phyloP scores from a whole-genome alignment of 2,797 vertebrate genomes.

The Halcyon smyrnensis region DNA sequence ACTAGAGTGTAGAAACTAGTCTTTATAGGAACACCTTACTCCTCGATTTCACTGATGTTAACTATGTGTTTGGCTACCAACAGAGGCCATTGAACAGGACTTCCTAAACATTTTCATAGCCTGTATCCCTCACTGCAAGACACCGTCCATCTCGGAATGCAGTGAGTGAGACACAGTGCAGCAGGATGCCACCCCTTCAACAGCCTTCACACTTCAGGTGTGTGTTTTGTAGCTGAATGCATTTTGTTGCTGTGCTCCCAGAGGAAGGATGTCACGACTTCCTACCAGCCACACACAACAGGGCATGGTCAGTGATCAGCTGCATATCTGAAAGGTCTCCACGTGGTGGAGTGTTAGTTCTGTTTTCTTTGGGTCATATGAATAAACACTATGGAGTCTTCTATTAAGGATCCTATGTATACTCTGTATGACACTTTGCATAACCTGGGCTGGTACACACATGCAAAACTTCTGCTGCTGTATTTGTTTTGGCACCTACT shows the following conservation, averaged over 20 bases:
- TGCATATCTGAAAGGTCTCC: background rate
- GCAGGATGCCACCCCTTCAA: background rate
- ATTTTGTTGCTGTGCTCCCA: background rate
- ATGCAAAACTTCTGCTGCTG: background rate
- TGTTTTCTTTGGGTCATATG: background rate
- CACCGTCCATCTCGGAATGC: rapidly evolving
- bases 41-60: background rate
- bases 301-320: background rate
- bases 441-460: background rate
- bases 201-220: background rate
- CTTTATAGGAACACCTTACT: rapidly evolving
- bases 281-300: background rate
- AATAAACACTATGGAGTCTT: background rate
- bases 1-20: background rate
- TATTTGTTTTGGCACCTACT: background rate
- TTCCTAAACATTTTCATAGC: background rate
- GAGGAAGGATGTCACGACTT: background rate
- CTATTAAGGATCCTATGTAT: background rate
- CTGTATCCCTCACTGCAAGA: background rate
- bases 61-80: background rate
- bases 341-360: background rate
- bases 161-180: rapidly evolving
- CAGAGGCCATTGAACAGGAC: background rate
- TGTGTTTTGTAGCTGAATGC: rapidly evolving
- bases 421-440: background rate